Conservation (phyloP, 2,797 vertebrate species). For the Perodicticus potto region DNA sequence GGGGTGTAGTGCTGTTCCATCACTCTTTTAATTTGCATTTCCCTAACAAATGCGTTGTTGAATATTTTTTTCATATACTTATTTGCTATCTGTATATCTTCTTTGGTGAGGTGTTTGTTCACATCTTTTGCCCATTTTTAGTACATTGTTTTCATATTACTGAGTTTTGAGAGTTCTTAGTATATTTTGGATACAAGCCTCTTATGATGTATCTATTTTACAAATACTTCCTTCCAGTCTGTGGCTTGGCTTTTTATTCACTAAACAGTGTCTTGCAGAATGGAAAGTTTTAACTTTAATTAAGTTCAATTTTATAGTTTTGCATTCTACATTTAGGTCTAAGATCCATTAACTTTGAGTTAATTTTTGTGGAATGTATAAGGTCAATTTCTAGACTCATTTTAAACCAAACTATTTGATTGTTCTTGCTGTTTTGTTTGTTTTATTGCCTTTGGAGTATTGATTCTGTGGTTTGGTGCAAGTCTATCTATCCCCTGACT, state of each 20-base stretch:
- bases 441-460: background rate
- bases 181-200: background rate
- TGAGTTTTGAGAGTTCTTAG: background rate
- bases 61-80: background rate
- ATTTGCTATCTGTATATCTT: background rate
- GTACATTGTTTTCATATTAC: background rate
- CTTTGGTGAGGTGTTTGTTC: background rate
- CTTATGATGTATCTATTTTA: background rate
- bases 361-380: background rate
- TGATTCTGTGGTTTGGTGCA: conserved; percentile 10
- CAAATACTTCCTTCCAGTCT: background rate
- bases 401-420: background rate
- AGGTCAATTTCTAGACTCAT: background rate
- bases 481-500: background rate
- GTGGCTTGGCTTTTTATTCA: background rate
- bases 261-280: background rate
- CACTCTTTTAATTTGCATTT: background rate
- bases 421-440: background rate
- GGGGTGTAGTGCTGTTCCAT: too few relatives aligned
- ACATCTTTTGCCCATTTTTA: background rate
- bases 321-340: conserved; percentile 5
- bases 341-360: conserved; percentile 17
- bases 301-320: background rate
- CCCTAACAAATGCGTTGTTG: background rate
- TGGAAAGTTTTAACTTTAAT: conserved; percentile 2